Conservation (phyloP, 2,888 invertebrate species). For the Lasioglossum pauxillum region DNA sequence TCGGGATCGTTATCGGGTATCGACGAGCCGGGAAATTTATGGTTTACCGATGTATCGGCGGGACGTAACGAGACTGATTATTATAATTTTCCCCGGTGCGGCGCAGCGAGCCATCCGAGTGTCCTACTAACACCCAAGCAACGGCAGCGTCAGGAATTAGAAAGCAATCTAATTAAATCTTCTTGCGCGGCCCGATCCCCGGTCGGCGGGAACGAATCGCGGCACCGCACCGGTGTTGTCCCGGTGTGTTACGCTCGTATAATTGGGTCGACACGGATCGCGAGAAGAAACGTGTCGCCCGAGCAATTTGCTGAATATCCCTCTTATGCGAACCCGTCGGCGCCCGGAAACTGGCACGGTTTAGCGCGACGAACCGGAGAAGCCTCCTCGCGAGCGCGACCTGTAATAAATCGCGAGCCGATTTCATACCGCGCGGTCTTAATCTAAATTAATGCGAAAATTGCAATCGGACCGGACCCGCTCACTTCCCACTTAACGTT, state of each 20-base stretch:
- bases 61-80: conserved; percentile 9
- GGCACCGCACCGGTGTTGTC: conserved; percentile 19
- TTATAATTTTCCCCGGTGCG: conserved; percentile 35
- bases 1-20: conserved; percentile 19
- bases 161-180: conserved; percentile 59
- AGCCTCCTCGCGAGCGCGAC: not conserved
- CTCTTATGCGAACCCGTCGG: conserved; percentile 25
- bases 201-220: conserved; percentile 48
- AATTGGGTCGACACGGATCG: conserved; percentile 54
- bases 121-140: conserved; percentile 5
- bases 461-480: not conserved
- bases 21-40: not conserved
- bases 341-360: conserved; percentile 25
- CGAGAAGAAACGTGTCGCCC: conserved; percentile 47
- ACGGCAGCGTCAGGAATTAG: conserved; percentile 29
- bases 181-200: not conserved
- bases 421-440: conserved; percentile 22
- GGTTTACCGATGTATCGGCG: not conserved
- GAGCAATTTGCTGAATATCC: conserved; percentile 57
- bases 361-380: conserved; percentile 25
- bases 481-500: not conserved
- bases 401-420: conserved; percentile 22
- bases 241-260: conserved; percentile 44
- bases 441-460: conserved; percentile 33
- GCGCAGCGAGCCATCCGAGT: not conserved